Base-by-base conservation (phyloP, 2,888 invertebrate genomes). In the Carcina quercana region DNA sequence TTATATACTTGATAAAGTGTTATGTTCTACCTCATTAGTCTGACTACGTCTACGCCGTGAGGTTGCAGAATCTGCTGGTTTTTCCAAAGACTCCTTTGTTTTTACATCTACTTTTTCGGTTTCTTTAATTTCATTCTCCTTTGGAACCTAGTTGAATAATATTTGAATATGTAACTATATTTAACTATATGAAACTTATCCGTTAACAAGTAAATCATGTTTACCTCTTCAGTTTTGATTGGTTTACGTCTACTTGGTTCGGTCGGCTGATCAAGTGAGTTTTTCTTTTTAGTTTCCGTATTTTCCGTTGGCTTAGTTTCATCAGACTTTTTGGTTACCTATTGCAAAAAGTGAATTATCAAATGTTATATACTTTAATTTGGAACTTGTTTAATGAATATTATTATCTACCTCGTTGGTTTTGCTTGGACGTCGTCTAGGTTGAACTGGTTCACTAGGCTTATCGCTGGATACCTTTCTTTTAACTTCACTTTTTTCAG, bases 351-450 rank as follows among this genome's bases (percentile, higher is more conserved):
- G n/a, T n/a, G n/a, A n/a, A n/a, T n/a, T n/a, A n/a, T n/a, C n/a
- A n/a, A n/a, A n/a, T n/a, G n/a, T n/a, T n/a, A n/a, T n/a, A n/a
- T n/a, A n/a, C n/a, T n/a, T n/a, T n/a, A n/a, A 17, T 7, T 5
- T 17, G 17, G 17, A 17, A 17, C 4, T 7, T 5, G 7, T 17
- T 17, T 17, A 17, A 17, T 17, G 17, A 17, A 17, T 7, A 5
- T 5, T 17, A 17, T 17, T 35, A 13, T 31, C 37, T 61, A 64
- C 62, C 61, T 64, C 57, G 14, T 15, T 19, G 15, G 28, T 12
- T 30, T 37, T 33, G 13, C 33, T 64, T 25, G 55, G 45, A 31
- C 53, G 50, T 20, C 58, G 51, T 49, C 55, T 54, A 37, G 60
- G 55, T 36, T 49, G 42, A 8, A 35, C 40, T 24, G 24, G 24